These are phyloP conservation scores for Eolophus roseicapilla DNA, from an alignment of 2,113 vertebrate genomes.

Conservation along the genomic window DNA sequence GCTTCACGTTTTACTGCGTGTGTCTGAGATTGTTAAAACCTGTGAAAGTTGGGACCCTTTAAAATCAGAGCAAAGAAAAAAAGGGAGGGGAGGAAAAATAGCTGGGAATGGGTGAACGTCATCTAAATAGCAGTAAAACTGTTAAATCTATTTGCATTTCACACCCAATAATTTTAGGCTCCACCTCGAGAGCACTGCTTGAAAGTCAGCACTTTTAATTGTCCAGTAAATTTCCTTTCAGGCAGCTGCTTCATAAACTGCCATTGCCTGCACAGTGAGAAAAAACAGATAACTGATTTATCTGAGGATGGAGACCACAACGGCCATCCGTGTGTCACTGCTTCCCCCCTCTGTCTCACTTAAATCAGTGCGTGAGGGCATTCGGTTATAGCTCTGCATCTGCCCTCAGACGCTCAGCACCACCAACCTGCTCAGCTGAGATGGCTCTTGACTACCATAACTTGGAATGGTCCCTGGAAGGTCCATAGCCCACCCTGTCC, in stretches of 20 bases:
- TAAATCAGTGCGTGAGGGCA: not conserved
- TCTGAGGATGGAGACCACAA: not conserved
- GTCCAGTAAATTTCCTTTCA: slow-evolving; percentile 59
- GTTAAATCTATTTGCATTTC: slow-evolving; percentile 76
- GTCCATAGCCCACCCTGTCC: not conserved
- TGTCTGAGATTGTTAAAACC: slow-evolving; percentile 43
- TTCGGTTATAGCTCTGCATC: not conserved
- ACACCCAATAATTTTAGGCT: slow-evolving; percentile 71
- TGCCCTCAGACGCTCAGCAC: not conserved
- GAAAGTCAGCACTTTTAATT: slow-evolving; percentile 71
- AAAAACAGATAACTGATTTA: slow-evolving; percentile 50
- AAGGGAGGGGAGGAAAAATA: not conserved
- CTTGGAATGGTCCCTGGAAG: not conserved
- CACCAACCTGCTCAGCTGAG: not conserved
- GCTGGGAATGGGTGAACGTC: slow-evolving; percentile 35
- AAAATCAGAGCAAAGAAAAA: not conserved
- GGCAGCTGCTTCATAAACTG: slow-evolving; percentile 53
- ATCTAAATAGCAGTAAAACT: slow-evolving; percentile 66
- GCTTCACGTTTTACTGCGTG: not conserved
- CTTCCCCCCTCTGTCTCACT: slow-evolving; percentile 11
- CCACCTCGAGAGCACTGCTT: slow-evolving; percentile 61
- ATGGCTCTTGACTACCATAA: not conserved
- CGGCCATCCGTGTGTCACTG: not conserved
- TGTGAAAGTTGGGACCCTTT: not conserved
- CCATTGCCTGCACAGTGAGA: not conserved